A percentile compares a stretch with the other conserved stretches of the same genome.
Evolutionary conservation across 2,888 invertebrate species (phyloP).

Genomic region (Drosophila yooni): DNA sequence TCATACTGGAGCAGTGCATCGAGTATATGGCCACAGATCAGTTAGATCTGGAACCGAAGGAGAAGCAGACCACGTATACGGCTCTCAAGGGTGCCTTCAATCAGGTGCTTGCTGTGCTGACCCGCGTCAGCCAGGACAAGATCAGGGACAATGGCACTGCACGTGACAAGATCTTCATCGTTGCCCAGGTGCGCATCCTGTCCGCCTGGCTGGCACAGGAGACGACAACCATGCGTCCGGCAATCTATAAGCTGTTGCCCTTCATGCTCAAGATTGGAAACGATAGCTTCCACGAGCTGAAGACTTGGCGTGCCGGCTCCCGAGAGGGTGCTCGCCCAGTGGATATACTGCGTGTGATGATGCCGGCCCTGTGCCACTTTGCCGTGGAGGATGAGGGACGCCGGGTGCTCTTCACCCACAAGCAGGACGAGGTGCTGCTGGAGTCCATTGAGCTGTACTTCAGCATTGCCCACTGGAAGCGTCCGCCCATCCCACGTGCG

Average conservation of each 20-base stretch:
- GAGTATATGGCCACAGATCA: slow-evolving; percentile 92
- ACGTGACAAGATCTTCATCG: slow-evolving; percentile 91
- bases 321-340: slow-evolving; percentile 86
- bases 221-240: slow-evolving; percentile 93
- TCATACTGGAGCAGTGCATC: slow-evolving; percentile 92
- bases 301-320: slow-evolving; percentile 89
- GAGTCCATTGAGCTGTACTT: slow-evolving; percentile 93
- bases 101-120: slow-evolving; percentile 91
- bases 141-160: slow-evolving; percentile 89
- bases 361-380: slow-evolving; percentile 95
- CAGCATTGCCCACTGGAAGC: slow-evolving; percentile 94
- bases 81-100: slow-evolving; percentile 95
- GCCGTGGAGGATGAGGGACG: slow-evolving; percentile 95
- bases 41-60: slow-evolving; percentile 94
- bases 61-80: slow-evolving; percentile 95
- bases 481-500: slow-evolving; percentile 92
- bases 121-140: slow-evolving; percentile 91
- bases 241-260: slow-evolving; percentile 92
- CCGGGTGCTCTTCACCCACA: slow-evolving; percentile 90
- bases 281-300: slow-evolving; percentile 91
- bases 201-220: slow-evolving; percentile 97
- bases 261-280: slow-evolving; percentile 92
- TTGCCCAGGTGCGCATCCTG: slow-evolving; percentile 93
- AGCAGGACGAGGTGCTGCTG: slow-evolving; percentile 92
- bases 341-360: slow-evolving; percentile 92